Evolutionary conservation across 1,140 invertebrate genomes (phyloP).

Genomic region (Laupala kohalensis): DNA sequence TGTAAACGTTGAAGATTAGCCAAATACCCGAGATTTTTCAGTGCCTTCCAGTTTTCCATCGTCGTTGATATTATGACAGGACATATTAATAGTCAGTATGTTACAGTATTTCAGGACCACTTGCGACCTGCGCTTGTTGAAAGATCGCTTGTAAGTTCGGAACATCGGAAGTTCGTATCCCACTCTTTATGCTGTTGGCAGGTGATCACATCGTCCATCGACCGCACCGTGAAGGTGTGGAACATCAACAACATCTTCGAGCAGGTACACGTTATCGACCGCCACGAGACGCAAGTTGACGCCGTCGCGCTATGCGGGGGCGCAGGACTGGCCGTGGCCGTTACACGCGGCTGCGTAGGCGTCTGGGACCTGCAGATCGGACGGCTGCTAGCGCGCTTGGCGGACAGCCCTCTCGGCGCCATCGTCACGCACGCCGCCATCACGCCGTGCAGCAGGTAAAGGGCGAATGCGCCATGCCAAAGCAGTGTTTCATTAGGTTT

Average conservation of each 20-base stretch:
- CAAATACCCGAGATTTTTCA: no score
- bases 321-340: slow-evolving; percentile 57
- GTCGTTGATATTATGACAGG: no score
- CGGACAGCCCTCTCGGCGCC: slow-evolving; percentile 82
- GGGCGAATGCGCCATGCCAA: no score
- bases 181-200: no score
- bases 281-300: slow-evolving; percentile 92
- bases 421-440: slow-evolving; percentile 88
- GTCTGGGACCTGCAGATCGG: slow-evolving; percentile 88
- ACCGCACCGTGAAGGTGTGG: slow-evolving; percentile 97
- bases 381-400: slow-evolving; percentile 67
- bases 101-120: no score
- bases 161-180: no score
- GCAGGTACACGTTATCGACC: slow-evolving; percentile 89
- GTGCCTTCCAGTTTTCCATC: no score
- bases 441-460: slow-evolving; percentile 44
- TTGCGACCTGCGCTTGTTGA: no score
- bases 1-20: no score
- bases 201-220: slow-evolving; percentile 92
- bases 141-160: no score
- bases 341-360: slow-evolving; percentile 84
- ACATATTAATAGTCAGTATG: no score
- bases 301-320: slow-evolving; percentile 44
- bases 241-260: slow-evolving; percentile 98
- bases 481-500: no score